Evolutionary conservation across 2,113 vertebrate genomes (phyloP), one percentile per base, ranked within the genome.

Genomic region (Ammospiza nelsoni): DNA sequence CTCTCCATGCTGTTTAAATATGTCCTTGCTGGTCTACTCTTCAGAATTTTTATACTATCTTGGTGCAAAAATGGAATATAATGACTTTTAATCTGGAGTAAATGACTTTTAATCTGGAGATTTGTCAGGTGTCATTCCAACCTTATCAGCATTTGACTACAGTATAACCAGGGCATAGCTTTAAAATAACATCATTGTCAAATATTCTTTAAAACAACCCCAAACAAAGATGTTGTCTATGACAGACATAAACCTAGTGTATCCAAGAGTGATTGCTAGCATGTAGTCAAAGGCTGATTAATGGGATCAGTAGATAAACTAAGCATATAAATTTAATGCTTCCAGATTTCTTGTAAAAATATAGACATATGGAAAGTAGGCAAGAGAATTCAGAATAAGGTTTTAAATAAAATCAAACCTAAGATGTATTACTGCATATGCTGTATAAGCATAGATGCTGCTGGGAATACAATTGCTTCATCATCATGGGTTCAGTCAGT

Each of bases 361-460:
- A 55, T 4, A 52, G 84, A 43, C 68, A 90, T 74, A 91, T 48
- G 74, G 84, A 85, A 94, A 87, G 44, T 54, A 92, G 74, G 81
- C 74, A 73, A 75, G 86, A 62, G 46, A 87, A 94, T 69, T 95
- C 87, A 79, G 81, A 91, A 29, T 80, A 72, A 73, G n/a, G 12
- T 83, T 90, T 95, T 83, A 96, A 91, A 89, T 74, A 84, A 92
- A 89, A 79, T 61, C 41, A 76, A 91, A 57, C 29, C 35, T 48
- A 80, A 89, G 23, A 75, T 76, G 7, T 41, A 23, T 92, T 78
- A 57, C 54, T 63, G 14, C 72, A 77, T 76, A 66, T 80, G 59
- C 59, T 88, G 29, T 69, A 44, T 74, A 87, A 90, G 31, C 35
- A 33, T 85, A 57, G 67, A 90, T 85, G n/a, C 51, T 88, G 23